Base-by-base conservation (phyloP, 1,140 invertebrate genomes). In the Parapsyche elsis region DNA sequence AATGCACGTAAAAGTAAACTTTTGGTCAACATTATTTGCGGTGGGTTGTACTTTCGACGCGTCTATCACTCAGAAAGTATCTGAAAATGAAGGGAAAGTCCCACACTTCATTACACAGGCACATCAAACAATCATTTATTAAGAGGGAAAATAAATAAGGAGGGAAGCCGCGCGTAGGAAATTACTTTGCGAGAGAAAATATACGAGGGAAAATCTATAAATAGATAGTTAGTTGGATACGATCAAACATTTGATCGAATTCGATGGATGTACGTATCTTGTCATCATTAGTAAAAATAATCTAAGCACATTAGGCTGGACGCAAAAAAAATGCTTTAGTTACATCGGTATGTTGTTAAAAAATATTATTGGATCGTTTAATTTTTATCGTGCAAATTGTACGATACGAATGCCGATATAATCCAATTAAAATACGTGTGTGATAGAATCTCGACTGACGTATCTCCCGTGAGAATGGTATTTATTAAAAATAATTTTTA, bases 101-200 rank as follows among this genome's bases (percentile, higher is more conserved):
- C 74, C 80, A 81, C 82, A 83, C 82, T 83, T 83, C 82, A 83
- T 83, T 83, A 83, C 82, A 79, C 82, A 45, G 53, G 70, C 80
- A 77, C 79, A 83, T 81, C 82, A 83, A 83, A 83, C 82, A 83
- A 83, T 83, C 82, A 83, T 83, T 81, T 83, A 83, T 83, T 83
- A 83, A 81, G 82, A 79, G 81, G 74, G 82, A 73, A 80, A 81
- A 83, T 83, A 81, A 83, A 79, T 79, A 83, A n/a, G 21, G 74
- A 70, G 70, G 30, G 61, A 24, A 76, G 61, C 14, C 24, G 73
- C 75, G 57, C 24, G 24, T 21, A 67, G 64, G 21, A 67, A 67
- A 67, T 67, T 67, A 67, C 64, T 67, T 23, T 23, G 24, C 23
- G 19, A 24, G 24, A 67, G 23, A 77, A 77, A 77, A 77, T 77